Evolutionary conservation across 1,140 invertebrate species (phyloP), one percentile per base, ranked within the genome.

Genomic region (Drosophila arizonae): DNA sequence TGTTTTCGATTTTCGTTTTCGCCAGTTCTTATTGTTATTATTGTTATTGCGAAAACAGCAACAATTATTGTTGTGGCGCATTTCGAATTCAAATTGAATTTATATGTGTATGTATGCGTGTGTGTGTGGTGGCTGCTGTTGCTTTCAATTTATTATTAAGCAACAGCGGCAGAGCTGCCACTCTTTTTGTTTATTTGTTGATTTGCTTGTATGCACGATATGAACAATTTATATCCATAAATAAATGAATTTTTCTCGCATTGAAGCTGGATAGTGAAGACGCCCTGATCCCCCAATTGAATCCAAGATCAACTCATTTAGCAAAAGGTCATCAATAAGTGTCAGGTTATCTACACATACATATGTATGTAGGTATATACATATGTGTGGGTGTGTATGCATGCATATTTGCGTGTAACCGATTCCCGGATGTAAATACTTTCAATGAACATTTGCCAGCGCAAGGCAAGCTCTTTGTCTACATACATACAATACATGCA

Each of bases 211-310:
- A 17, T 70, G 17, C 51, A 9, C 52, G 15, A 26, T 70, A 60
- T 62, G 33, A 43, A 58, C 55, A 58, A 55, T 77, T 77, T 81
- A 77, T 68, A 39, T 39, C 30, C 62, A 68, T 80, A 72, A 56
- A 67, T 65, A 79, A 82, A 74, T 82, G 21, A 70, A 82, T 82
- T 79, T 81, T 78, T 82, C 46, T 81, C 60, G 51, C 70, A 81
- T 81, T 69, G 79, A 76, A 60, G 17, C 54, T 62, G 60, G 48
- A 60, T 77, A 76, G 75, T 62, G 72, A 46, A 62, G 28, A 36
- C 28, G 58, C 60, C 28, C 45, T 46, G 30, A 56, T 13, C 41
- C 64, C 41, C 41, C 65, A 73, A 73, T 69, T 73, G 57, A 50
- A 62, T n/a, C 65, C 71, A 73, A 73, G 71, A 51, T 69, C 71